Evolutionary conservation across 2,888 invertebrate genomes (phyloP).

Genomic region (Campaea margaritaria): DNA sequence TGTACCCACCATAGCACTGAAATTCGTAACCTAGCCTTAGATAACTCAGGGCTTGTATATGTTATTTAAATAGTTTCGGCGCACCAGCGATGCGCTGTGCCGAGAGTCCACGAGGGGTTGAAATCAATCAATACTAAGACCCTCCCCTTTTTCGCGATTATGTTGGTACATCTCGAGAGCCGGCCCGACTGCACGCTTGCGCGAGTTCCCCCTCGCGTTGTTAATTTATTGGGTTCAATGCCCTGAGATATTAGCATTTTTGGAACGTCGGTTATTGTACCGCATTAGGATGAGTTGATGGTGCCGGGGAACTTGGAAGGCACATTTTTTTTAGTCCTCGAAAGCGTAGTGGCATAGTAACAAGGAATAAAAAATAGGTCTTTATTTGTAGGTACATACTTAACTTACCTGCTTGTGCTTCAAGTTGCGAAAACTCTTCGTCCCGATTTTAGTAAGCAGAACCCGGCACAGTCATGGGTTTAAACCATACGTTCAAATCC

Average conservation of each 20-base stretch:
- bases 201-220: slow-evolving; percentile 2
- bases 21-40: slow-evolving; percentile 14
- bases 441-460: too few species aligned
- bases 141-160: slow-evolving; percentile 40
- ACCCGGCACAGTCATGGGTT: too few species aligned
- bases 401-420: too few species aligned
- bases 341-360: too few species aligned
- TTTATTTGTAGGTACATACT: too few species aligned
- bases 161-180: slow-evolving; percentile 4
- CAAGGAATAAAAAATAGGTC: too few species aligned
- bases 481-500: too few species aligned
- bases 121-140: slow-evolving; percentile 58
- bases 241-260: background rate
- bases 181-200: slow-evolving; percentile 8
- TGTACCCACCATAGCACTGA: slow-evolving; percentile 42
- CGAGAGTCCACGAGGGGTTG: slow-evolving; percentile 31
- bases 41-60: slow-evolving; percentile 2
- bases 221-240: background rate
- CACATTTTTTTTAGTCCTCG: too few species aligned
- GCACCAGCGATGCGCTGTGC: slow-evolving; percentile 26
- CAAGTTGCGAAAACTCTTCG: too few species aligned
- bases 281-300: background rate
- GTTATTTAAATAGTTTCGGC: slow-evolving; percentile 15
- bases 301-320: too few species aligned
- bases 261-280: background rate